These are phyloP conservation scores for Brachionichthys hirsutus DNA, from an alignment of 2,113 vertebrate genomes.

Conservation along the genomic window DNA sequence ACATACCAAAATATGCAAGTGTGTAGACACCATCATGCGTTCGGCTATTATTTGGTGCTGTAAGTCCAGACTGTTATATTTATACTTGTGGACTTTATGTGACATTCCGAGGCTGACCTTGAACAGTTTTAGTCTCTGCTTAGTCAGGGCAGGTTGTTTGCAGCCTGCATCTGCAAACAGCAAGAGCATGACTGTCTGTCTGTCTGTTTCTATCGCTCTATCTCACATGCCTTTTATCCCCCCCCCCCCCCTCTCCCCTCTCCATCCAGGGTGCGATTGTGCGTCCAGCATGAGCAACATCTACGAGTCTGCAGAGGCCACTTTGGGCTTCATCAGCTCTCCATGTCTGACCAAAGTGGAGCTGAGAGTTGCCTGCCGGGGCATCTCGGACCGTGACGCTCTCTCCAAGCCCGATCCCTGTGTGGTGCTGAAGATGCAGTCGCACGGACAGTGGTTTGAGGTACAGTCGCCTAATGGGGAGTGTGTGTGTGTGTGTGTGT, in stretches of 20 bases:
- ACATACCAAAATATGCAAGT: not conserved
- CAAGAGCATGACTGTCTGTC: not conserved
- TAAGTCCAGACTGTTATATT: constrained; percentile 1
- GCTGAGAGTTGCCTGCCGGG: constrained; percentile 84
- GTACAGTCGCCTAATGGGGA: constrained; percentile 56
- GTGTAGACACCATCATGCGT: no score
- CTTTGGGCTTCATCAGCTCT: constrained; percentile 82
- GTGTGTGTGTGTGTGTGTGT: no score
- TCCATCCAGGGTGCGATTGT: constrained; percentile 53
- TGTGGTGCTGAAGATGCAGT: constrained; percentile 85
- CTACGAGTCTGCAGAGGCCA: constrained; percentile 81
- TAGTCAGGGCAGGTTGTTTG: constrained; percentile 71
- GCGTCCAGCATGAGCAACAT: constrained; percentile 77
- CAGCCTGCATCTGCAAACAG: not conserved
- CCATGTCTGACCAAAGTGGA: constrained; percentile 87
- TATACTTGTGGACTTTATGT: constrained; percentile 29
- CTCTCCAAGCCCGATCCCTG: constrained; percentile 85
- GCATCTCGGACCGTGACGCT: constrained; percentile 83
- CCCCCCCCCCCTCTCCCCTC: not conserved
- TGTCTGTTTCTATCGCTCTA: constrained; percentile 18
- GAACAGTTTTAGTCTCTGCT: constrained; percentile 57
- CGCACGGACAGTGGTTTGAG: constrained; percentile 87
- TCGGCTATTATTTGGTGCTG: no score
- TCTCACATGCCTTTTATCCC: constrained; percentile 14
- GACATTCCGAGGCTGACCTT: constrained; percentile 61